These are phyloP conservation scores for Crotalus viridis DNA, from an alignment of 2,113 vertebrate species.

Conservation along the genomic window DNA sequence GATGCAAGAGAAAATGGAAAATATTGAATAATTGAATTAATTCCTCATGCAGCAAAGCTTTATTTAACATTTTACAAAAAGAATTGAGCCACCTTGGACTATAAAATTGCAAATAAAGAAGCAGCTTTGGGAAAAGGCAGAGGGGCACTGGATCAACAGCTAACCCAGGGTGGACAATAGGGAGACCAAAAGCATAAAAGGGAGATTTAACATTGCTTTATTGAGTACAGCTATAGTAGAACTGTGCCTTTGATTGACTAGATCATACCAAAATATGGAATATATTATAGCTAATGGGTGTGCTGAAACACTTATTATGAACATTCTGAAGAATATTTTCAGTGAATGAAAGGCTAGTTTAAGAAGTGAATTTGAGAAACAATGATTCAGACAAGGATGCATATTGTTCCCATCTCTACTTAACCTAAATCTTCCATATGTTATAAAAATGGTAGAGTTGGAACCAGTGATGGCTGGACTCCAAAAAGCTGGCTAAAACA, in stretches of 20 bases:
- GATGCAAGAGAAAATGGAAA: neutral
- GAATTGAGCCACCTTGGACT: neutral
- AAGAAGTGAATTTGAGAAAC: neutral
- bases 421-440: neutral
- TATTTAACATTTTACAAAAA: neutral
- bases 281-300: neutral
- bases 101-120: neutral
- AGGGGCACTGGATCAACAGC: neutral
- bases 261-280: neutral
- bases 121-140: neutral
- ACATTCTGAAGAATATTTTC: neutral
- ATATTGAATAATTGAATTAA: neutral
- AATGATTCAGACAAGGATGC: neutral
- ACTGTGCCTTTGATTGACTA: neutral
- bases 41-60: neutral
- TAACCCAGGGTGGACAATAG: neutral
- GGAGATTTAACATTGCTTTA: neutral
- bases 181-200: neutral
- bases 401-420: neutral
- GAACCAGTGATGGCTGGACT: neutral
- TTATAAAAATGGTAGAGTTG: neutral
- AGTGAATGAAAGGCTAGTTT: neutral
- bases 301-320: neutral
- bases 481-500: neutral
- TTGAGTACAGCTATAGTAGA: neutral